These are phyloP conservation scores for Phalacrocorax brasilianus DNA, from an alignment of 2,113 vertebrate species.

Conservation along the genomic window DNA sequence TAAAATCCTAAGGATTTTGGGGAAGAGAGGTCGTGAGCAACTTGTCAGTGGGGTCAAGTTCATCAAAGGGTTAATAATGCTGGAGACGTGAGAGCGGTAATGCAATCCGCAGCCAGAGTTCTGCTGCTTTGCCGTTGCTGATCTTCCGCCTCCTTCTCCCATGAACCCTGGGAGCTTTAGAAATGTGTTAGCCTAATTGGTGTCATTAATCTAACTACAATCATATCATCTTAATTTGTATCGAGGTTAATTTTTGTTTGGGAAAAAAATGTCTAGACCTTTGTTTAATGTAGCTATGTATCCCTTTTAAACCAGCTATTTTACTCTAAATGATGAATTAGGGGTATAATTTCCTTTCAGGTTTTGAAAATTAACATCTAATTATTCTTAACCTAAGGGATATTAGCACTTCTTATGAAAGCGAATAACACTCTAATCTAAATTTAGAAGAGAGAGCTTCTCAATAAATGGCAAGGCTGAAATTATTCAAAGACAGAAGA, in stretches of 20 bases:
- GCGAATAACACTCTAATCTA: neutral
- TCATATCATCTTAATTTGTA: neutral
- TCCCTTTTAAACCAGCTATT: neutral
- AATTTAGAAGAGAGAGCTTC: neutral
- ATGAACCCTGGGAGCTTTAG: neutral
- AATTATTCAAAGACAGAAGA: neutral
- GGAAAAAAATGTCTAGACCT: neutral
- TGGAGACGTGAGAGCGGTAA: neutral
- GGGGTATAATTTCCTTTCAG: conserved; percentile 9
- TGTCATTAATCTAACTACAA: neutral
- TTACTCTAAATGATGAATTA: neutral
- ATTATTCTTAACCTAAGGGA: conserved; percentile 21
- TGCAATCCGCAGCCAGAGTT: fast-evolving
- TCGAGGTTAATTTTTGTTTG: conserved; percentile 15
- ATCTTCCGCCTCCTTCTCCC: neutral
- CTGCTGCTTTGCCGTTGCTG: neutral
- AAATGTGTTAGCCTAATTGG: neutral
- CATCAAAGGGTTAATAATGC: fast-evolving
- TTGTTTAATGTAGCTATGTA: neutral
- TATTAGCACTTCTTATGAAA: neutral
- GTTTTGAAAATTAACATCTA: conserved; percentile 34
- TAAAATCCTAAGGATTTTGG: neutral
- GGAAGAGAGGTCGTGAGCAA: neutral
- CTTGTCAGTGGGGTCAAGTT: neutral
- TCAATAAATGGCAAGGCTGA: neutral